phyloP scores from a whole-genome alignment of 2,888 invertebrate genomes.

The Didymodactylos carnosus region DNA sequence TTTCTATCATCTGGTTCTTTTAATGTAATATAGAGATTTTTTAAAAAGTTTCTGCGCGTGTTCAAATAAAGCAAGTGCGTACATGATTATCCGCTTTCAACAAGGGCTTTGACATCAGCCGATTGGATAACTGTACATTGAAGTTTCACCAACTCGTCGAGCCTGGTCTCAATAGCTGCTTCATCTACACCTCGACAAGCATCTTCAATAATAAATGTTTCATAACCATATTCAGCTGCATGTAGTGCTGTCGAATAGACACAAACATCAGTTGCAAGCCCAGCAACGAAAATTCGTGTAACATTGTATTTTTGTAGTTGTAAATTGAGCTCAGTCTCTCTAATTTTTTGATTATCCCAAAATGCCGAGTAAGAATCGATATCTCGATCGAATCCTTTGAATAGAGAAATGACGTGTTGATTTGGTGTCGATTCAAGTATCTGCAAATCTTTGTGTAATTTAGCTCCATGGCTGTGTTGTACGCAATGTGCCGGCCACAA shows the following conservation, averaged over 20 bases:
- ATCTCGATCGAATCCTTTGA: slow-evolving; percentile 63
- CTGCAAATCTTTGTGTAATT: slow-evolving; percentile 67
- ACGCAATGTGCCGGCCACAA: slow-evolving; percentile 91
- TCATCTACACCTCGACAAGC: slow-evolving; percentile 69
- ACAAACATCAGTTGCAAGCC: slow-evolving; percentile 81
- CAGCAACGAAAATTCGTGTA: slow-evolving; percentile 79
- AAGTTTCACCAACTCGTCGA: too few species aligned
- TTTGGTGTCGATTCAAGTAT: not conserved
- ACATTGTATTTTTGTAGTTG: slow-evolving; percentile 58
- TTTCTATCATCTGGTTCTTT: too few species aligned
- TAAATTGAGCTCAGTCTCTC: slow-evolving; percentile 60
- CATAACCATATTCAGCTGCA: slow-evolving; percentile 67
- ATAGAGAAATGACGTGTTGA: slow-evolving; percentile 20
- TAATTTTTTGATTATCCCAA: slow-evolving; percentile 82
- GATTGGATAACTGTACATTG: too few species aligned
- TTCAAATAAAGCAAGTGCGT: too few species aligned
- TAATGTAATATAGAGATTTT: too few species aligned
- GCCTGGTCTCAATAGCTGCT: slow-evolving; percentile 65
- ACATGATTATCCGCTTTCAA: too few species aligned
- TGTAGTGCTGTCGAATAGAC: slow-evolving; percentile 67
- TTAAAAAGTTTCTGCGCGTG: too few species aligned
- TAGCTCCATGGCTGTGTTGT: slow-evolving; percentile 80
- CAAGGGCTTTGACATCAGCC: too few species aligned
- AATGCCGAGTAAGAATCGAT: slow-evolving; percentile 94
- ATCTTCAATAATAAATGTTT: slow-evolving; percentile 68